Evolutionary conservation across 2,113 vertebrate species (phyloP).

Genomic region (Pelecanus crispus): DNA sequence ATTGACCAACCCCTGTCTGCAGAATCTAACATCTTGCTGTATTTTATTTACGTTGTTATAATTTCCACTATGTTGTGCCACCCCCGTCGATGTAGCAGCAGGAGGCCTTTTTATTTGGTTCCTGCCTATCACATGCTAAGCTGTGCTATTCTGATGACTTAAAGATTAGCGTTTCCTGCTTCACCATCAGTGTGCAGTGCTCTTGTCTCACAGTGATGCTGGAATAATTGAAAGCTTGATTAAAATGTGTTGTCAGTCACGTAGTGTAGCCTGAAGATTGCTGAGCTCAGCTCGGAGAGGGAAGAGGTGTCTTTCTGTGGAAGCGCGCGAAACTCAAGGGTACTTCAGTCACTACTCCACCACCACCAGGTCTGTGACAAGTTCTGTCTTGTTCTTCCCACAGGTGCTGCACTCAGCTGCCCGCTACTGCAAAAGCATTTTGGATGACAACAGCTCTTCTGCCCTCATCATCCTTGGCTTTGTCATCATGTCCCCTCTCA

Average conservation of each 20-base stretch:
- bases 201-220: background rate
- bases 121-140: background rate
- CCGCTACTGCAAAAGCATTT: constrained; percentile 79
- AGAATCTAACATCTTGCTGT: background rate
- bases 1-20: background rate
- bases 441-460: constrained; percentile 92
- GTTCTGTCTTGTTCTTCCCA: fast-evolving
- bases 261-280: background rate
- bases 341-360: background rate
- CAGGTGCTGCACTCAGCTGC: constrained; percentile 82
- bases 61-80: background rate
- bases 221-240: background rate
- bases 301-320: too few relatives aligned
- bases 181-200: background rate
- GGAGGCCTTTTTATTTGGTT: background rate
- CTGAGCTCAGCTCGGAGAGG: background rate
- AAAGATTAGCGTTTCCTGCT: background rate
- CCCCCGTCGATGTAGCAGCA: fast-evolving
- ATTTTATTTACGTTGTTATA: background rate
- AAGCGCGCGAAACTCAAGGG: background rate
- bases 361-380: background rate
- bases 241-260: background rate
- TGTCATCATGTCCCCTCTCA: constrained; percentile 91
- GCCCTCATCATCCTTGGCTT: constrained; percentile 93
- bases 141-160: background rate